These are phyloP conservation scores for Malurus melanocephalus DNA, from an alignment of 2,113 vertebrate species.

Conservation along the genomic window DNA sequence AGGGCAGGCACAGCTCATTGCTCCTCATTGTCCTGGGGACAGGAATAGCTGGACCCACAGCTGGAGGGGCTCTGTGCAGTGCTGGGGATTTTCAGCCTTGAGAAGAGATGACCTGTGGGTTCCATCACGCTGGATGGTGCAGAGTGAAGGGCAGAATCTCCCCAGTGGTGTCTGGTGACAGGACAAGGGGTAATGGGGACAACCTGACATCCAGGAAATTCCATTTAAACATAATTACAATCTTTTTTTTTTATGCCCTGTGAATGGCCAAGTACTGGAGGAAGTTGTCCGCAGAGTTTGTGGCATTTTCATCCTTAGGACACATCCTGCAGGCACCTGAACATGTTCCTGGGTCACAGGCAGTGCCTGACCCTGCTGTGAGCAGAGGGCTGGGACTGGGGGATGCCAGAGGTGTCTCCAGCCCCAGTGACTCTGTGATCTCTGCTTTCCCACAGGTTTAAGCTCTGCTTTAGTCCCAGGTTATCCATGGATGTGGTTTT, in stretches of 20 bases:
- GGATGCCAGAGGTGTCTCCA: background rate
- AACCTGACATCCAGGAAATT: background rate
- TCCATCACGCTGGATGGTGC: background rate
- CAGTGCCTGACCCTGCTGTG: background rate
- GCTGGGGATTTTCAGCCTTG: background rate
- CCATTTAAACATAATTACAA: background rate
- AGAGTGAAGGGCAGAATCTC: background rate
- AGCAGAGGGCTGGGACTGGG: background rate
- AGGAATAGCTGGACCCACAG: background rate
- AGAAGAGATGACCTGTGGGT: background rate
- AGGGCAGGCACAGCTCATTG: background rate
- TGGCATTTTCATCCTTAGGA: background rate
- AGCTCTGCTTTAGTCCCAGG: too few species aligned
- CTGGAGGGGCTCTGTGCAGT: background rate
- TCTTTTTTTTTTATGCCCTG: background rate
- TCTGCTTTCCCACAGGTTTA: background rate
- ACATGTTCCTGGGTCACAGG: background rate
- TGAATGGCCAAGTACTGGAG: background rate
- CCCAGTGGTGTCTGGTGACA: background rate
- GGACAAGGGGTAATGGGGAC: rapidly evolving
- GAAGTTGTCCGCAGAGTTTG: background rate
- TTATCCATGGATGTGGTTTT: background rate
- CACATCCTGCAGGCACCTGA: background rate
- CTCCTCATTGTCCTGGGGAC: background rate
- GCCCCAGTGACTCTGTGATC: background rate